These are phyloP conservation scores for Drosophila demipolita DNA, from an alignment of 2,888 invertebrate genomes.

Conservation along the genomic window DNA sequence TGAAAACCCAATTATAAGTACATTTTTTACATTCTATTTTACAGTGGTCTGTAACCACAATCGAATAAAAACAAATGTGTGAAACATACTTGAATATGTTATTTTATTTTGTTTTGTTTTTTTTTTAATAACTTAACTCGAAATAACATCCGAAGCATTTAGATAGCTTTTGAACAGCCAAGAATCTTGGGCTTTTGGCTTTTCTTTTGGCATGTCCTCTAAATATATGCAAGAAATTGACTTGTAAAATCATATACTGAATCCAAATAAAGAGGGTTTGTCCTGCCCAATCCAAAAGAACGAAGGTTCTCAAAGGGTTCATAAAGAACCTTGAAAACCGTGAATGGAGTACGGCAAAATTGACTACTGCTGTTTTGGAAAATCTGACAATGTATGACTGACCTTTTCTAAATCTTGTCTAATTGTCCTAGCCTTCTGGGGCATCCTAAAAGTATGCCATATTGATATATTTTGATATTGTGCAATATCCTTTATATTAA, in stretches of 20 bases:
- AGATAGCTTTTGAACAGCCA: not conserved
- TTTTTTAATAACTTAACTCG: not conserved
- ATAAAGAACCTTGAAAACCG: too few species aligned
- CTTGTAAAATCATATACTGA: not conserved
- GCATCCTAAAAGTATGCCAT: not conserved
- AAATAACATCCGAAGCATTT: not conserved
- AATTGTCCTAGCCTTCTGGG: not conserved
- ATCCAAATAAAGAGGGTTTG: not conserved
- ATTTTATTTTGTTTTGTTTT: not conserved
- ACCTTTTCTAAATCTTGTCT: not conserved
- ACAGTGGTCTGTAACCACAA: conserved; percentile 53
- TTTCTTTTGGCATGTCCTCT: not conserved
- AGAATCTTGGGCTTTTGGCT: not conserved
- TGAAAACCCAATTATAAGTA: conserved; percentile 19
- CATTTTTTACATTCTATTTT: conserved; percentile 39
- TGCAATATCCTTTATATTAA: not conserved
- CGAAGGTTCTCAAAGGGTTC: not conserved
- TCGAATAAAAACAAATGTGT: conserved; percentile 44
- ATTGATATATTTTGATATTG: not conserved
- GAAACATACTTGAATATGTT: conserved; percentile 10
- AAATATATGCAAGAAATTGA: not conserved
- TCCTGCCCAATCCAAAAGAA: not conserved
- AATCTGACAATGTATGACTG: not conserved
- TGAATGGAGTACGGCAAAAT: not conserved
- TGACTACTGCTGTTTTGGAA: not conserved